Percentiles rank a stretch among this genome's conserved stretches.
Conservation (phyloP, 2,888 invertebrate genomes). For the Chrysodeixis includens region DNA sequence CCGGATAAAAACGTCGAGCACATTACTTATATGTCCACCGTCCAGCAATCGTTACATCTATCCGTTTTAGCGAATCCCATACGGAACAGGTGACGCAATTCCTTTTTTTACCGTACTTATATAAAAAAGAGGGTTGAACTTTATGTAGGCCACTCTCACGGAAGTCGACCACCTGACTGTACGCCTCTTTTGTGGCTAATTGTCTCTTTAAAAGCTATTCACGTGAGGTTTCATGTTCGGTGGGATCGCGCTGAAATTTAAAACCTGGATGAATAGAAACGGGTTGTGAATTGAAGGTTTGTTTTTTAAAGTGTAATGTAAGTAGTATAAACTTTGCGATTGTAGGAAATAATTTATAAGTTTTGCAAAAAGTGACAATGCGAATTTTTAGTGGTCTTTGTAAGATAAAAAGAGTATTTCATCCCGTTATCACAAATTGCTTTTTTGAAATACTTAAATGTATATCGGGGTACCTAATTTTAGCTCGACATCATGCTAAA, state of each 20-base stretch:
- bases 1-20: background rate
- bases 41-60: constrained; percentile 5
- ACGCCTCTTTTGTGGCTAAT: constrained; percentile 35
- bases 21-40: constrained; percentile 10
- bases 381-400: too few species aligned
- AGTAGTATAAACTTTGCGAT: too few species aligned
- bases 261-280: background rate
- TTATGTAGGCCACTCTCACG: constrained; percentile 51
- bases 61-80: background rate
- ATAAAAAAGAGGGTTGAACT: constrained; percentile 43
- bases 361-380: too few species aligned
- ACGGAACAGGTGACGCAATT: constrained; percentile 9
- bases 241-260: background rate
- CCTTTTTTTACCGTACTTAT: constrained; percentile 1
- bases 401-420: too few species aligned
- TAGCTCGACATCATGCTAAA: too few species aligned
- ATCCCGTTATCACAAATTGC: too few species aligned
- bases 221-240: constrained; percentile 11
- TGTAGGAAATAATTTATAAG: too few species aligned
- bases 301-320: too few species aligned
- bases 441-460: too few species aligned
- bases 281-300: background rate
- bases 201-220: constrained; percentile 44
- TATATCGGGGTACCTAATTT: too few species aligned
- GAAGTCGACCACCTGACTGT: constrained; percentile 47